Percentiles rank a stretch among this genome's conserved stretches.
Evolutionary conservation across 2,113 vertebrate genomes (phyloP).

Genomic region (Aramus guarauna): DNA sequence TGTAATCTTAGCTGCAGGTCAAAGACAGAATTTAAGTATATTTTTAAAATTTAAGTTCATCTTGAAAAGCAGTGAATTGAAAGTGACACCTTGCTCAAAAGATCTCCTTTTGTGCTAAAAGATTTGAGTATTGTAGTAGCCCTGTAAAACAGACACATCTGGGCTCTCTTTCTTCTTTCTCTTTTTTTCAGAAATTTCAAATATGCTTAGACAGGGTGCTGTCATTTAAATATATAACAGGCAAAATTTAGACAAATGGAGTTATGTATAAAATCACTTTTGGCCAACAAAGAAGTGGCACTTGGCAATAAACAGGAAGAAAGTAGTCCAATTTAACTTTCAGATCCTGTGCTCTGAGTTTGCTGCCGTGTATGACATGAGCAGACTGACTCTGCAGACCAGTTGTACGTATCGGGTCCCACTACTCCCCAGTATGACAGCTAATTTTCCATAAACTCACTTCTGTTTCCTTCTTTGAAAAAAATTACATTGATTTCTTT

Average conservation of each 20-base stretch:
- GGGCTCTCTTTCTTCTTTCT: not conserved
- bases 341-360: not conserved
- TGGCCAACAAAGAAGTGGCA: not conserved
- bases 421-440: not conserved
- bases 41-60: not conserved
- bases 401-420: accelerated
- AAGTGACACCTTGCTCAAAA: not conserved
- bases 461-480: not conserved
- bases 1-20: not conserved
- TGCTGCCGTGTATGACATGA: not conserved
- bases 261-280: not conserved
- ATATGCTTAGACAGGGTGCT: not conserved
- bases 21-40: not conserved
- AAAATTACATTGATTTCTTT: not conserved
- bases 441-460: not conserved
- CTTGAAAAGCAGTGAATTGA: not conserved
- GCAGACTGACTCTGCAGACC: not conserved
- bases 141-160: not conserved
- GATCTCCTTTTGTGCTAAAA: not conserved
- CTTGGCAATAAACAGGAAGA: not conserved
- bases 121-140: not conserved
- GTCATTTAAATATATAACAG: not conserved
- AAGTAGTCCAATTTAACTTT: not conserved
- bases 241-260: not conserved
- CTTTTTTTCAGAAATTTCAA: not conserved